Base-by-base conservation (phyloP, 2,113 vertebrate genomes). In the Poeciliopsis occidentalis region DNA sequence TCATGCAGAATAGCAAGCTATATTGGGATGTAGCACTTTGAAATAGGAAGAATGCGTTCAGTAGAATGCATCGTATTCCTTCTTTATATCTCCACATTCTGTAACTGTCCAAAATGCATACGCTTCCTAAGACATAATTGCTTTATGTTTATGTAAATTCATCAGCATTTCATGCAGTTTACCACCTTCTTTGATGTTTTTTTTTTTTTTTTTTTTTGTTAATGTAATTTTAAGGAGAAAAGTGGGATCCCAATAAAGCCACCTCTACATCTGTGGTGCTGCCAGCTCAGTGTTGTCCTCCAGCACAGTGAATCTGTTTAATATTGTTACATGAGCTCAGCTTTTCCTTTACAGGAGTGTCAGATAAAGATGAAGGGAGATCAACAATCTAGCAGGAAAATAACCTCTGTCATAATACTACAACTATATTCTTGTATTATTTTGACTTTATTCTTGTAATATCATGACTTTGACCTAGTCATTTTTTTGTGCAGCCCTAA, bases 321-420 rank as follows among this genome's bases (percentile, higher is more conserved):
- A 86, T 66, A 17, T 82, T 68, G 64, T 81, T 80, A 80, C 75
- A 71, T 82, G 73, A 84, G 73, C 67, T 70, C 54, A 39, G 84
- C 34, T 75, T 67, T 74, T 63, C 60, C 72, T 81, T 54, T 39
- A 67, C 10, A 60, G 31, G 30, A 64, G 60, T n/a, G 66, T 65
- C 1, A 76, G 71, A 67, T 54, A 74, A 66, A 26, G 34, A 73
- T 24, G 72, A 26, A 71, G 30, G 64, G 22, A 71, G 66, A 72
- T 81, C 69, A 75, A 30, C 74, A 61, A 65, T 29, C 78, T 78
- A 64, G 66, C 80, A 85, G 75, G 39, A 41, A 62, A 66, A 72
- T 41, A 74, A 31, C 30, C 30, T 4, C 30, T 31, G 30, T 31
- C 8, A 2, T 34, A 34, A 34, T 34, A 34, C 34, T 3, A 12